These are phyloP conservation scores for Oasisia sp. DNA, from an alignment of 2,888 invertebrate genomes.

Conservation along the genomic window DNA sequence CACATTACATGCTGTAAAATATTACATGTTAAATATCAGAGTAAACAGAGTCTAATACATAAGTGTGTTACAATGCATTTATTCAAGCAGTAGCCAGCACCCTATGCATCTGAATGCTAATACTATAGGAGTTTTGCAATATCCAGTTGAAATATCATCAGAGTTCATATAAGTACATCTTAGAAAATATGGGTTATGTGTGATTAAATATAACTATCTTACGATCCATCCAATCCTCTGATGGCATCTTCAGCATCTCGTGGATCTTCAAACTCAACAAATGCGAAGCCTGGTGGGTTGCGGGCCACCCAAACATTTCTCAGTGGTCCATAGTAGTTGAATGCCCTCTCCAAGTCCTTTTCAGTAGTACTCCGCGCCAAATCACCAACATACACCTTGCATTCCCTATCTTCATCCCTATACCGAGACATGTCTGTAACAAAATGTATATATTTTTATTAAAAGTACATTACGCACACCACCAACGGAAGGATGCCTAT, in stretches of 20 bases:
- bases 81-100: no score
- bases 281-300: constrained; percentile 77
- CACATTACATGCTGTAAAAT: no score
- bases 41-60: no score
- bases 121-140: no score
- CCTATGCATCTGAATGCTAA: no score
- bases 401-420: constrained; percentile 25
- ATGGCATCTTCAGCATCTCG: constrained; percentile 89
- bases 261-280: constrained; percentile 88
- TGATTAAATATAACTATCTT: constrained; percentile 60
- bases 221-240: constrained; percentile 84
- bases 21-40: no score
- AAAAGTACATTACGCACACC: background rate
- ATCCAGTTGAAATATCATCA: no score
- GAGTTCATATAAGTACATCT: no score
- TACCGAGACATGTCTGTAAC: background rate
- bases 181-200: no score
- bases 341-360: constrained; percentile 41
- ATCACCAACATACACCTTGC: constrained; percentile 45
- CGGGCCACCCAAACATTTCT: constrained; percentile 59
- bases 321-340: constrained; percentile 42
- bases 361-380: constrained; percentile 41
- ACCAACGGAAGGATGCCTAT: no score
- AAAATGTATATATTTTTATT: background rate
- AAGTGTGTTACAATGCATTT: no score